Conservation (phyloP, 2,888 invertebrate species). For the Eilema caniola region DNA sequence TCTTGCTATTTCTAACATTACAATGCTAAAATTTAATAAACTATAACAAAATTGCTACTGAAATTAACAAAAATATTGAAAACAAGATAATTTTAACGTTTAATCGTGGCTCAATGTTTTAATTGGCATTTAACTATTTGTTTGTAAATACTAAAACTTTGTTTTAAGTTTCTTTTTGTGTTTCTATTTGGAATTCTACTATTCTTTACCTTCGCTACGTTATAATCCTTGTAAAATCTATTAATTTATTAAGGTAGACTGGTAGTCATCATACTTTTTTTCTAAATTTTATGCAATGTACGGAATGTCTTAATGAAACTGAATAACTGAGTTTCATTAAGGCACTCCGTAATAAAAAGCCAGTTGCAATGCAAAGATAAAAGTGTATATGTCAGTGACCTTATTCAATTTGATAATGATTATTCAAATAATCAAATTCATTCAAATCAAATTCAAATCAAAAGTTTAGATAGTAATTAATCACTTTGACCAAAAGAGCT, state of each 20-base stretch:
- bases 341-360: neutral
- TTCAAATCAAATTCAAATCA: no score
- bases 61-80: slow-evolving; percentile 36
- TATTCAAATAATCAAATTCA: no score
- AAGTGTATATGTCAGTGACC: neutral
- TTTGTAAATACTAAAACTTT: slow-evolving; percentile 32
- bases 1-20: slow-evolving; percentile 60
- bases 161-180: slow-evolving; percentile 11
- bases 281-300: neutral
- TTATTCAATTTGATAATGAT: no score
- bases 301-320: neutral
- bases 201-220: neutral
- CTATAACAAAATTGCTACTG: slow-evolving; percentile 35
- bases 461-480: no score
- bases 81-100: slow-evolving; percentile 50
- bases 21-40: slow-evolving; percentile 29
- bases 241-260: neutral
- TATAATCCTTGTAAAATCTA: neutral
- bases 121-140: slow-evolving; percentile 46
- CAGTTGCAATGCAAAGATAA: slow-evolving; percentile 1
- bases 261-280: neutral
- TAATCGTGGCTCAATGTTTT: slow-evolving; percentile 54
- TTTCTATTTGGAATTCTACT: neutral
- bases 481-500: no score
- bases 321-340: neutral